A percentile compares a stretch with the other conserved stretches of the same genome.
Conservation (phyloP, 2,113 vertebrate genomes). For the Aix galericulata region DNA sequence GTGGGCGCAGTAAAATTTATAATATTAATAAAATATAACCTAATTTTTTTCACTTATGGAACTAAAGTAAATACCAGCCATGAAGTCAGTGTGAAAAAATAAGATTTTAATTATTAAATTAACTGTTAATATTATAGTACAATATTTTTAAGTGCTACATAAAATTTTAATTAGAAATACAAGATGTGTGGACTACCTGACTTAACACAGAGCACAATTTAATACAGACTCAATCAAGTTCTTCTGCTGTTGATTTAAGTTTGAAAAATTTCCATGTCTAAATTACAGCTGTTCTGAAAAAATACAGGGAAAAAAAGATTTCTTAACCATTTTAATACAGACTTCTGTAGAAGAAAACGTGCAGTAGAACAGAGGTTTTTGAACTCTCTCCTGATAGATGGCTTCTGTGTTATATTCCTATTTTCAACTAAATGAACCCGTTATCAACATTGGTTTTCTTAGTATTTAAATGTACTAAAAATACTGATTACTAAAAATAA, state of each 20-base stretch:
- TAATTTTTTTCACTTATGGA: not conserved
- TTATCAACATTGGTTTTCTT: not conserved
- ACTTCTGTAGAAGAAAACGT: not conserved
- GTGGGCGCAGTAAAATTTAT: slow-evolving; percentile 55
- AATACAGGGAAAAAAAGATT: not conserved
- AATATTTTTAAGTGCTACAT: slow-evolving; percentile 30
- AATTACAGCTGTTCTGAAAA: slow-evolving; percentile 29
- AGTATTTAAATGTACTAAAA: not conserved
- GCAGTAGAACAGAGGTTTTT: not conserved
- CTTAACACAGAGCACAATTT: not conserved
- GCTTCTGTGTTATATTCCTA: not conserved
- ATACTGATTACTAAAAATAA: not conserved
- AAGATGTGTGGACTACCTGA: not conserved
- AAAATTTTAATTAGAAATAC: slow-evolving; percentile 35
- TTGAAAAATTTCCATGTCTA: slow-evolving; percentile 25
- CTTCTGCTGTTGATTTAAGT: slow-evolving; percentile 6
- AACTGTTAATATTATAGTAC: slow-evolving; percentile 32
- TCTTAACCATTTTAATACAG: not conserved
- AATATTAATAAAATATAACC: slow-evolving; percentile 35
- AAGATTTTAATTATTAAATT: slow-evolving; percentile 49
- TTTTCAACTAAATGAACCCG: not conserved
- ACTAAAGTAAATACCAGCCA: not conserved
- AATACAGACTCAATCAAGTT: not conserved
- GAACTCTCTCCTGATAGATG: not conserved
- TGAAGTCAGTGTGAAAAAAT: not conserved